These are phyloP conservation scores for Trichomalopsis sarcophagae DNA, from an alignment of 1,140 invertebrate species.

Conservation along the genomic window DNA sequence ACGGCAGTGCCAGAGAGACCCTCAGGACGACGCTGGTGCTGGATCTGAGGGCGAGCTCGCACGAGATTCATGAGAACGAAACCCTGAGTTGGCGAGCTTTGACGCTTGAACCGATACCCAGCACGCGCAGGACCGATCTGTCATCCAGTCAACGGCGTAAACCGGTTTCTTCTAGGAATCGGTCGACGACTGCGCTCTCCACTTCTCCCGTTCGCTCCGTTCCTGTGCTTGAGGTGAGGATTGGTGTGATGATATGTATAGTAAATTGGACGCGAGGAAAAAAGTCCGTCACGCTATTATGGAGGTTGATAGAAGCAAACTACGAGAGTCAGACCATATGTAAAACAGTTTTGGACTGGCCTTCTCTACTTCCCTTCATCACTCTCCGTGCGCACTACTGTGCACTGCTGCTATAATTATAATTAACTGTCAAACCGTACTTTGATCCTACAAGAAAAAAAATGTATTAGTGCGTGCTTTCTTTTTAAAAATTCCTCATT, in stretches of 20 bases:
- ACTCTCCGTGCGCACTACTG: no score
- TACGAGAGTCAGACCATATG: no score
- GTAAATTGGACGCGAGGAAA: no score
- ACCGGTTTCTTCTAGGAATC: neutral
- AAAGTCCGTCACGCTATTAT: no score
- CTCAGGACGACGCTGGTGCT: conserved; percentile 68
- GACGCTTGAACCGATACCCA: conserved; percentile 65
- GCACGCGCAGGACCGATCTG: conserved; percentile 55
- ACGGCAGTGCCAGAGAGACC: conserved; percentile 17
- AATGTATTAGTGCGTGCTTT: no score
- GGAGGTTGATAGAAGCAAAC: no score
- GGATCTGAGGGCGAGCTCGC: conserved; percentile 67
- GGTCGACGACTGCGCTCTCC: conserved; percentile 41
- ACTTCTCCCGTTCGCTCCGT: conserved; percentile 48
- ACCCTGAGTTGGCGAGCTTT: conserved; percentile 71
- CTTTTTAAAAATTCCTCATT: no score
- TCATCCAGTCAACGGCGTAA: conserved; percentile 35
- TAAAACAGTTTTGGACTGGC: no score
- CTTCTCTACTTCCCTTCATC: no score
- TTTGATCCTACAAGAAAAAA: no score
- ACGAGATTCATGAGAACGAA: conserved; percentile 59
- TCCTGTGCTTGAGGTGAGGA: conserved; percentile 54
- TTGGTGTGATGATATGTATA: neutral
- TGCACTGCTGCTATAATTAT: no score
- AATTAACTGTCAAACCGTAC: no score